Percentiles rank a stretch among this genome's conserved stretches.
phyloP scores from a whole-genome alignment of 2,888 invertebrate genomes.

The Ectemnius cavifrons region DNA sequence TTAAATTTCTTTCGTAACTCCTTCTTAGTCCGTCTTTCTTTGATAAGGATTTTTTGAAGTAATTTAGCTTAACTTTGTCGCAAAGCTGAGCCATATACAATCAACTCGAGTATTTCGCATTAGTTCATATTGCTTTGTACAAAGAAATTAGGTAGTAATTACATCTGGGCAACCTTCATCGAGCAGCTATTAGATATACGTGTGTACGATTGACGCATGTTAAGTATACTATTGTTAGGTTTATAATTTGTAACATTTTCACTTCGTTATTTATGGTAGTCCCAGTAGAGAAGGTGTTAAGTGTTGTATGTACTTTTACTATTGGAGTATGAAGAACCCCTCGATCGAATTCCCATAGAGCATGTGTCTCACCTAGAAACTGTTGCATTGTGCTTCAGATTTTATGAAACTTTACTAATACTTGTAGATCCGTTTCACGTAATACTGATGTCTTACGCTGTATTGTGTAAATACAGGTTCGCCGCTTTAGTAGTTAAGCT shows the following conservation, averaged over 20 bases:
- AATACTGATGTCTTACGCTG: constrained; percentile 4
- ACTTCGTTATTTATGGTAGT: constrained; percentile 35
- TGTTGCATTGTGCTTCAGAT: constrained; percentile 13
- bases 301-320: constrained; percentile 1
- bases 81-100: background rate
- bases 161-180: constrained; percentile 49
- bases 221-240: background rate
- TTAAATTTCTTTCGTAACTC: constrained; percentile 60
- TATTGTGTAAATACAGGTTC: constrained; percentile 9
- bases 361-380: constrained; percentile 16
- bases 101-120: constrained; percentile 1
- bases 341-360: background rate
- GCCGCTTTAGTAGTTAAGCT: constrained; percentile 13
- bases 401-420: constrained; percentile 7
- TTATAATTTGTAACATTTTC: too few relatives aligned
- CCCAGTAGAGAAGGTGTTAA: constrained; percentile 23
- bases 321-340: background rate
- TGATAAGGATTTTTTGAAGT: background rate
- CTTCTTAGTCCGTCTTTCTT: constrained; percentile 5
- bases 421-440: background rate
- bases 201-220: constrained; percentile 30
- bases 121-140: constrained; percentile 39
- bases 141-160: constrained; percentile 45
- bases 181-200: constrained; percentile 54
- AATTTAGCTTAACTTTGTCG: background rate